A percentile compares a stretch with the other conserved stretches of the same genome.
Evolutionary conservation across 2,113 vertebrate species (phyloP).

Genomic region (Ptychochromis oligacanthus): DNA sequence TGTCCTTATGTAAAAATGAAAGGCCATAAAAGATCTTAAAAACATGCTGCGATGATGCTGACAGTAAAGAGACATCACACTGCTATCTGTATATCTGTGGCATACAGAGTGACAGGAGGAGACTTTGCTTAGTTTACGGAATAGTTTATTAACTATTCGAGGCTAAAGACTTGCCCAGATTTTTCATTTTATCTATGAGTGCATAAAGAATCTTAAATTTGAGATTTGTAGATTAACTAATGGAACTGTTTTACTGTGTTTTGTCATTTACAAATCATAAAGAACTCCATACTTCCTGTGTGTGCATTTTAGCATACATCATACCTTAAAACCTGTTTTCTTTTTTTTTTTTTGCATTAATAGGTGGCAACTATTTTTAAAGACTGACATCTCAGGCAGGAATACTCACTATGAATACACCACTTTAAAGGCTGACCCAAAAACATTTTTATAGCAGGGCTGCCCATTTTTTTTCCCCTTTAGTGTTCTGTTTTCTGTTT

Average conservation of each 20-base stretch:
- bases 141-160: neutral
- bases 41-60: neutral
- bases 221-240: neutral
- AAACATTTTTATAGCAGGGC: neutral
- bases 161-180: neutral
- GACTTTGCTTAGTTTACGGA: neutral
- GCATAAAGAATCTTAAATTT: neutral
- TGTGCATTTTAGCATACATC: fast-evolving
- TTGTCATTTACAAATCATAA: fast-evolving
- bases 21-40: neutral
- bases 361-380: neutral
- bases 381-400: neutral
- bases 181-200: neutral
- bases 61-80: neutral
- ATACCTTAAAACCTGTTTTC: neutral
- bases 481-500: neutral
- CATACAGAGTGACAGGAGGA: neutral
- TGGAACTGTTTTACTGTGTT: neutral
- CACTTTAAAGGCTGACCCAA: neutral
- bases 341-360: neutral
- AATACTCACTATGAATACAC: neutral
- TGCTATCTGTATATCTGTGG: neutral
- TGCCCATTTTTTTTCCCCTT: neutral
- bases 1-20: neutral
- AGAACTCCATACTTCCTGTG: neutral